These are phyloP conservation scores for Entomyzon cyanotis DNA, from an alignment of 2,113 vertebrate genomes.

Conservation along the genomic window DNA sequence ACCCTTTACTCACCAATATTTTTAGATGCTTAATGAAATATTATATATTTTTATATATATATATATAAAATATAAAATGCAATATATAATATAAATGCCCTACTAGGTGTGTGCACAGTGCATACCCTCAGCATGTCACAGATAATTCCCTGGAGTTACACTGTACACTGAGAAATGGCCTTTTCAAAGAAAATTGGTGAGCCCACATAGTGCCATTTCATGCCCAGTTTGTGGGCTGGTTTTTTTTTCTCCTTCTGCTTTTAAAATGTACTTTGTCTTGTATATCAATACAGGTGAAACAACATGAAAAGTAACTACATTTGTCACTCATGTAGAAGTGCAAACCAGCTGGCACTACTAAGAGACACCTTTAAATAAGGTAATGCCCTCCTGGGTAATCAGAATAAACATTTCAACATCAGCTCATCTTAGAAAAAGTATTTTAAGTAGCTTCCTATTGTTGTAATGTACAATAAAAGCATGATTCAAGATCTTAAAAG, in stretches of 20 bases:
- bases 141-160: neutral
- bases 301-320: too few species aligned
- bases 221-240: neutral
- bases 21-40: neutral
- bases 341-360: too few species aligned
- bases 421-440: neutral
- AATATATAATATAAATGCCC: neutral
- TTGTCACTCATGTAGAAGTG: neutral
- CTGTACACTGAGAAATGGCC: accelerated
- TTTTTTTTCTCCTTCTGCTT: neutral
- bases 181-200: neutral
- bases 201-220: accelerated
- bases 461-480: neutral
- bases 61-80: neutral
- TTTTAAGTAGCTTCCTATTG: neutral
- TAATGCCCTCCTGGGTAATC: accelerated
- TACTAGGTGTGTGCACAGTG: accelerated
- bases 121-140: accelerated
- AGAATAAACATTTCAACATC: neutral
- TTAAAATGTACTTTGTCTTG: neutral
- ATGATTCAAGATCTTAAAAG: neutral
- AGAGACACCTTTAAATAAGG: neutral
- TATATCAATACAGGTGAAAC: neutral
- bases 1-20: accelerated
- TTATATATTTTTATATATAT: neutral